A percentile compares a stretch with the other conserved stretches of the same genome.
Evolutionary conservation across 2,113 vertebrate genomes (phyloP).

Genomic region (Sinocyclocheilus grahami): DNA sequence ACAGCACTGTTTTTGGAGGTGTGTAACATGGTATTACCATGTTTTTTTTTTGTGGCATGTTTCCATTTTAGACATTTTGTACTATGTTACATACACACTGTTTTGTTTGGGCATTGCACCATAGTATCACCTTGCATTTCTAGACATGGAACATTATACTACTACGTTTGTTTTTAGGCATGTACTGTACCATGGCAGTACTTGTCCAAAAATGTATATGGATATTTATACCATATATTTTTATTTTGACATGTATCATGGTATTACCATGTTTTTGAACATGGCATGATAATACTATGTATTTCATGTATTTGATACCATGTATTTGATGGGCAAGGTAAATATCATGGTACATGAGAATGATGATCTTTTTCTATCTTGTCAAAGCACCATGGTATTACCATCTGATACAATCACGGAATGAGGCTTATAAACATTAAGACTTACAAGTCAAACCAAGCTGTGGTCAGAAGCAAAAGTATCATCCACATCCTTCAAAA

Average conservation of each 20-base stretch:
- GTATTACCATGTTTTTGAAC: background rate
- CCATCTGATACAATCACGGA: no score
- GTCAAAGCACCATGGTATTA: background rate
- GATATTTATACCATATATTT: background rate
- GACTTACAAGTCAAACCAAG: background rate
- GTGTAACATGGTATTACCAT: background rate
- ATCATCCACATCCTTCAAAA: background rate
- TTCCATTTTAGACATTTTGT: background rate
- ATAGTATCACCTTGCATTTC: background rate
- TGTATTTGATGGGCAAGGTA: background rate
- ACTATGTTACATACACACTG: no score
- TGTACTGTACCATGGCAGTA: background rate
- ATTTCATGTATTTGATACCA: background rate
- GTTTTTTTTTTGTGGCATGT: background rate
- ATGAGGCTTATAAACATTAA: background rate
- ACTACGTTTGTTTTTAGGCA: background rate
- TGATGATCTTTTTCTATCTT: background rate
- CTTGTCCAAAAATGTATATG: background rate
- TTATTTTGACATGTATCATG: background rate
- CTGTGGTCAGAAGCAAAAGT: background rate
- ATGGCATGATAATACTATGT: background rate
- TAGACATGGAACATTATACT: background rate
- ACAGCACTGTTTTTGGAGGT: background rate
- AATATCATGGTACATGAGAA: background rate
- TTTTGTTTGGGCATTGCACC: background rate